Conservation (phyloP, 1,140 invertebrate genomes). For the Drosophila rhopaloa region DNA sequence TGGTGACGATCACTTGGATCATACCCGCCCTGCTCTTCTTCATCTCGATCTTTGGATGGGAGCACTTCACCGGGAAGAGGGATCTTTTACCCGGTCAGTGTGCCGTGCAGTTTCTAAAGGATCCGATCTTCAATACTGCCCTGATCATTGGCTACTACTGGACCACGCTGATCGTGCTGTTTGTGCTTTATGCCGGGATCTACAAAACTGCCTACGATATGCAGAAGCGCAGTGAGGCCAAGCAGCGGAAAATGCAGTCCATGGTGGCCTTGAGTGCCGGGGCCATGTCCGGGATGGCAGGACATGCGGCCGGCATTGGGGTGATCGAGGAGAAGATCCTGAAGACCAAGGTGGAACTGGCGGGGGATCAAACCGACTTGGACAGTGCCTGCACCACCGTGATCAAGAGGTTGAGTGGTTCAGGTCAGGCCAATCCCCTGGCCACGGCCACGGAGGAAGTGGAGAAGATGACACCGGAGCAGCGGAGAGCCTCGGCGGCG, state of each 20-base stretch:
- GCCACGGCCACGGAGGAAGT: conserved; percentile 61
- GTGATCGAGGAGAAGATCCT: conserved; percentile 89
- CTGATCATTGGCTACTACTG: conserved; percentile 99
- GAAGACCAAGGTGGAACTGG: conserved; percentile 86
- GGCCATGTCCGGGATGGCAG: conserved; percentile 95
- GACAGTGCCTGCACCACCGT: conserved; percentile 51
- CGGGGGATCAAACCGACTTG: conserved; percentile 52
- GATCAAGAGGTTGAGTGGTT: conserved; percentile 69
- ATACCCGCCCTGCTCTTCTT: conserved; percentile 98
- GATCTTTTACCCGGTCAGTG: conserved; percentile 95
- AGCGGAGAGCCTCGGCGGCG: conserved; percentile 74
- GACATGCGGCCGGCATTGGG: conserved; percentile 93
- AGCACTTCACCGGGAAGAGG: conserved; percentile 97
- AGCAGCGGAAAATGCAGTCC: conserved; percentile 96
- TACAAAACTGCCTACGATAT: conserved; percentile 99
- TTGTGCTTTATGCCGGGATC: conserved; percentile 98
- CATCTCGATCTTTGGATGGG: conserved; percentile 99
- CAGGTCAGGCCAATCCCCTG: conserved; percentile 73
- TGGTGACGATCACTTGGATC: conserved; percentile 99
- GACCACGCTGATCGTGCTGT: conserved; percentile 96
- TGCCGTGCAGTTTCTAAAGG: conserved; percentile 98
- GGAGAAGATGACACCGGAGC: conserved; percentile 67
- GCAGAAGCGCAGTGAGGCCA: conserved; percentile 98
- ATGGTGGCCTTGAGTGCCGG: conserved; percentile 95
- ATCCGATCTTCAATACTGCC: conserved; percentile 98